Evolutionary conservation across 2,113 vertebrate species (phyloP), one percentile per base, ranked within the genome.

Genomic region (Pandion haliaetus): DNA sequence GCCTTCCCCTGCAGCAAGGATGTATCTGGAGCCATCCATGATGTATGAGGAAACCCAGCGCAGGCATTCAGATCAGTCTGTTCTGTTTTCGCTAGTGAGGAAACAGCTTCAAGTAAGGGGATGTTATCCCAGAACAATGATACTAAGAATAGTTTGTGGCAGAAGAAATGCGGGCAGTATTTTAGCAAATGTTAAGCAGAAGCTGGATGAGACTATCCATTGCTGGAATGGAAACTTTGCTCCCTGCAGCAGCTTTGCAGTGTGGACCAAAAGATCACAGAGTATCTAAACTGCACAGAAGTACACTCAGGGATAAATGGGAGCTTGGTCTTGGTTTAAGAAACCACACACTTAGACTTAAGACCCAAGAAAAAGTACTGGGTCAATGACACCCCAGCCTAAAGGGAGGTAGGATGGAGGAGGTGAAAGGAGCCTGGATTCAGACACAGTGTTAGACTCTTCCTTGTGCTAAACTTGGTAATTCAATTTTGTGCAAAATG

Each of bases 1-100:
- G 38, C 12, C 29, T 45, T 91, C 12, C 28, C 0, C 0, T 20
- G 36, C 32, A 70, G 52, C 59, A 66, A 62, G 31, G n/a, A 40
- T 34, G 12, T 8, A 38, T 19, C 40, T 70, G 38, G 47, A 69
- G 17, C 14, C 7, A 54, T 28, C 23, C 44, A 15, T 20, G n/a
- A 52, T 36, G 17, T 11, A 21, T 5, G 6, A 55, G 17, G 32
- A 89, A 87, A 59, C 4, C 13, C 52, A 79, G 16, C 0, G 0
- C 2, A 72, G 47, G 10, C 36, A 80, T 57, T 83, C 21, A n/a
- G 57, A 50, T 14, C 26, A 19, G 26, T 36, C n/a, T 82, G 24
- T 40, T 78, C 29, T 79, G 18, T 16, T 67, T 82, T 86, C 8
- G 20, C 7, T 32, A 25, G 12, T 12, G 21, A 90, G 47, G 93